These are phyloP conservation scores for Apodemia mormo DNA, from an alignment of 2,888 invertebrate species.

Conservation along the genomic window DNA sequence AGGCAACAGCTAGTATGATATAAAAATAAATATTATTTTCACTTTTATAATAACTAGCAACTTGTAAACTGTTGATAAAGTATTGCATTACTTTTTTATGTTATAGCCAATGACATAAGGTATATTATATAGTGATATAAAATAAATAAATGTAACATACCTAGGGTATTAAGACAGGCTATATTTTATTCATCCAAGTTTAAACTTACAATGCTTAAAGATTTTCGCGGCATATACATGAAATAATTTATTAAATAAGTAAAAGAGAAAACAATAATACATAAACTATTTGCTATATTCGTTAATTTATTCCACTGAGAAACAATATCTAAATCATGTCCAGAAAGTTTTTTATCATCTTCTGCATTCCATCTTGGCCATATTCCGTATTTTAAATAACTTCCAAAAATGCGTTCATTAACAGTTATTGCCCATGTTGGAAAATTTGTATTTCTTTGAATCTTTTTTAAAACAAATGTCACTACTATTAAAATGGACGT, in stretches of 20 bases:
- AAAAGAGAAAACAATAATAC: slow-evolving; percentile 32
- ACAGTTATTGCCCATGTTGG: slow-evolving; percentile 42
- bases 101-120: too few species aligned
- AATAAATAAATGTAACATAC: too few species aligned
- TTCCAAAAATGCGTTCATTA: slow-evolving; percentile 41
- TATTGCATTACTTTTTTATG: too few species aligned
- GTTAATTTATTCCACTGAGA: slow-evolving; percentile 46
- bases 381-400: slow-evolving; percentile 39
- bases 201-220: too few species aligned
- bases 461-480: slow-evolving; percentile 41
- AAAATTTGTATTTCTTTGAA: slow-evolving; percentile 36
- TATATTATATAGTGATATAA: too few species aligned
- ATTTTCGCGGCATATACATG: too few species aligned
- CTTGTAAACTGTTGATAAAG: too few species aligned
- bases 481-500: slow-evolving; percentile 41
- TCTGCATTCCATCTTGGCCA: slow-evolving; percentile 42
- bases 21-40: too few species aligned
- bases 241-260: slow-evolving; percentile 44
- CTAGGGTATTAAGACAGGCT: too few species aligned
- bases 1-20: too few species aligned
- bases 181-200: too few species aligned
- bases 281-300: slow-evolving; percentile 43
- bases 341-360: slow-evolving; percentile 19
- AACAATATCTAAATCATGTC: slow-evolving; percentile 21
- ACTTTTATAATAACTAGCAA: too few species aligned